Evolutionary conservation across 2,888 invertebrate species (phyloP), one percentile per base, ranked within the genome.

Genomic region (Spodoptera exigua): DNA sequence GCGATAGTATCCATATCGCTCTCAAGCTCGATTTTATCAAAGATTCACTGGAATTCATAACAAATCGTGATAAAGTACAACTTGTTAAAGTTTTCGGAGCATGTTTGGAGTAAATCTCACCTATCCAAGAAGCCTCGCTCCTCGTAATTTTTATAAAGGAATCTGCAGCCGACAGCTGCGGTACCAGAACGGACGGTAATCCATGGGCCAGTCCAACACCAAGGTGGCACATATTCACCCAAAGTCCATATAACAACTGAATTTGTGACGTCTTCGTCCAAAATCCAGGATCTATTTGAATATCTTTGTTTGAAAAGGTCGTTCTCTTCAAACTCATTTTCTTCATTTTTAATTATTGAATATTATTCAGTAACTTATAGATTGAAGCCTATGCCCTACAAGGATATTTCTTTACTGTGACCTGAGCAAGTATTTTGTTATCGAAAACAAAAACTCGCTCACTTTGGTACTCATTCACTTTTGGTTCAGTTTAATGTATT

Each of bases 161-260:
- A 41, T 91, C 85, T 0, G 84, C 57, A 12, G 78, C 76, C 49
- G 85, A 74, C 7, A 96, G 76, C 66, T 96, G 96, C 0, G 96
- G 95, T 17, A 95, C 83, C 0, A 95, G 94, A 4, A 96, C 95
- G 4, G 96, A 95, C 2, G 95, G 94, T 63, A 96, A 96, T 1
- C 95, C 95, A 75, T 95, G 95, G 0, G 94, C 93, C 83, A 96
- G 87, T 2, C 96, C 96, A 0, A 95, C 94, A 62, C 94, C 94
- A 12, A 96, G 85, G 16, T 95, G 93, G 0, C 95, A 95, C 17
- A 96, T 78, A 71, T 95, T 96, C 17, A 85, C 86, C 88, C 90
- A 88, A 11, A 86, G 2, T 0, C 89, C 88, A 43, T 90, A 90
- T 0, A 80, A 69, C 0, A 91, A 48, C 64, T 91, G 91, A 7